A percentile compares a stretch with the other conserved stretches of the same genome.
Evolutionary conservation across 2,113 vertebrate genomes (phyloP).

Genomic region (Datnioides undecimradiatus): DNA sequence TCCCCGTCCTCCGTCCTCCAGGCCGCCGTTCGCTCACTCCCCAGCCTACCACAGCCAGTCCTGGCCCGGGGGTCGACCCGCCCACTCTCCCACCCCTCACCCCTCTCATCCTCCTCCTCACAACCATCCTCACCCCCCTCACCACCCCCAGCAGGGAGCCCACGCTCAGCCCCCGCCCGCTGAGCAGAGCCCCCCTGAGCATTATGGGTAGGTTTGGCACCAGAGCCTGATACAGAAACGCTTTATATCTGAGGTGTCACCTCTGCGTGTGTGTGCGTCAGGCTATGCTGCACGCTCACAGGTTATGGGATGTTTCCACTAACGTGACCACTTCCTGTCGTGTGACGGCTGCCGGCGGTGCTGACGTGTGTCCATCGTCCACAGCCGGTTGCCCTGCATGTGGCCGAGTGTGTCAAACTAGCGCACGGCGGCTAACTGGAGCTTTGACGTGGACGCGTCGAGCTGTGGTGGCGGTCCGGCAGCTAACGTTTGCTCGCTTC

Average conservation of each 20-base stretch:
- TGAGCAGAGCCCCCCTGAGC: slow-evolving; percentile 81
- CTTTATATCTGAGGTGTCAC: background rate
- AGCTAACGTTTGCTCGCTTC: no score
- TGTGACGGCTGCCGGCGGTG: background rate
- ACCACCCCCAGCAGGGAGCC: slow-evolving; percentile 64
- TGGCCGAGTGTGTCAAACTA: no score
- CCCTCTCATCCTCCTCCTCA: slow-evolving; percentile 54
- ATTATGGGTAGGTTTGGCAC: slow-evolving; percentile 75
- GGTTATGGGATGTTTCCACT: slow-evolving; percentile 6
- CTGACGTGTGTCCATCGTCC: background rate
- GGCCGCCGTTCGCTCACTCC: slow-evolving; percentile 83
- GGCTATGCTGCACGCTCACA: slow-evolving; percentile 2
- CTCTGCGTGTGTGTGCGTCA: background rate
- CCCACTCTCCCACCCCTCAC: slow-evolving; percentile 82
- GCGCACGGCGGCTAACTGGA: no score
- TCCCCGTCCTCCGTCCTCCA: slow-evolving; percentile 75
- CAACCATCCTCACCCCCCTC: slow-evolving; percentile 26
- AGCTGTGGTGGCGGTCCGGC: no score
- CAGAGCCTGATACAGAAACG: slow-evolving; percentile 9
- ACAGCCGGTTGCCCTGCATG: no score
- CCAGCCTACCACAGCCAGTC: slow-evolving; percentile 82
- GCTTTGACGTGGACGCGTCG: no score
- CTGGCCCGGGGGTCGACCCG: slow-evolving; percentile 75
- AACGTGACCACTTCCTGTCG: background rate
- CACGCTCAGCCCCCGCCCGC: slow-evolving; percentile 64